Base-by-base conservation (phyloP, 1,140 invertebrate species). In the Nephila pilipes region DNA sequence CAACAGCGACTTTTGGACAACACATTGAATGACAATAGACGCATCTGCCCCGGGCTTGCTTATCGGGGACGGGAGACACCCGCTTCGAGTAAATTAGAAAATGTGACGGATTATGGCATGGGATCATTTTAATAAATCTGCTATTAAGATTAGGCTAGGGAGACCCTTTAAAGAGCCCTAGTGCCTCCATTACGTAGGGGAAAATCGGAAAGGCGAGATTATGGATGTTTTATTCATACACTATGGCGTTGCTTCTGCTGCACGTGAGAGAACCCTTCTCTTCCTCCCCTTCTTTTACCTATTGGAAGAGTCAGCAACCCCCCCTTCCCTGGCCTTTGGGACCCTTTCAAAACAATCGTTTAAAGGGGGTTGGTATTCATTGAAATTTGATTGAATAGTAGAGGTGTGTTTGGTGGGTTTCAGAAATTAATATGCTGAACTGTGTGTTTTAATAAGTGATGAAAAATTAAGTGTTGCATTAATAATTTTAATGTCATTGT, bases 41-140 rank as follows among this genome's bases (percentile, higher is more conserved):
- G 85, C 91, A 93, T 93, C 91, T 93, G 91, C 91, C 91, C 46
- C 54, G 5, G 80, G 36, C 46, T 10, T 29, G 29, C 20, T 75
- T 75, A 65, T 38, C 54, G 25, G 54, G 38, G n/a, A 16, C n/a
- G 38, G 38, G 25, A 88, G 87, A 65, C 29, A 32, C 22, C 69
- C 20, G 57, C 25, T 3, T 25, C 18, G 85, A 87, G 87, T 93
- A 93, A 93, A 93, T 93, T 93, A 85, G 93, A 93, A 93, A 93
- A 87, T 93, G 93, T 93, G 93, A 93, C 93, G 93, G 93, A 93
- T 93, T 93, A 93, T 87, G 46, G 88, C 79, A 54, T 46, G 65
- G 83, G 63, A 93, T 93, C 93, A 93, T 93, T 93, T 93, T 93
- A 93, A 93, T 93, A 93, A 93, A 93, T 93, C 93, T 87, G 88